Evolutionary conservation across 2,888 invertebrate genomes (phyloP).

Genomic region (Tetrapedia diversipes): DNA sequence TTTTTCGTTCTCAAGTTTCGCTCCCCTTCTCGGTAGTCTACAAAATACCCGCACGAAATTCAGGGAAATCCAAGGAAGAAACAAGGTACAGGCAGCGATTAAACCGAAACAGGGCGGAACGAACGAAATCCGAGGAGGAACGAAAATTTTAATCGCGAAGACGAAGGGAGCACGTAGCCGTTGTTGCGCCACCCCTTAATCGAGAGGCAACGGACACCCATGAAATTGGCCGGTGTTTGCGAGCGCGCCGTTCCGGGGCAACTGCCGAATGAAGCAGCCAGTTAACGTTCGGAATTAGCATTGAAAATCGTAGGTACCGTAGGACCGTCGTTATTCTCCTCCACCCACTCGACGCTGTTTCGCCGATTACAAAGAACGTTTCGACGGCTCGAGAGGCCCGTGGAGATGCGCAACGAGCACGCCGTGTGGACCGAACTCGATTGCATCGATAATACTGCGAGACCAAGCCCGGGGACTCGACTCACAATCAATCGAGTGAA

Average conservation of each 20-base stretch:
- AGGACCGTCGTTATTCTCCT: conserved; percentile 16
- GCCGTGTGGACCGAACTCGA: not conserved
- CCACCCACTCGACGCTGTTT: too few species aligned
- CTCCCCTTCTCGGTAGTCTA: too few species aligned
- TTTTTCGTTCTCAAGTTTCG: too few species aligned
- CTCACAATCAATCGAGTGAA: not conserved
- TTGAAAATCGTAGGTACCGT: conserved; percentile 59
- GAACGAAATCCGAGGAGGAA: not conserved
- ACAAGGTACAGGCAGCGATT: not conserved
- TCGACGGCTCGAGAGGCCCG: not conserved
- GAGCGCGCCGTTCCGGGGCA: conserved; percentile 34
- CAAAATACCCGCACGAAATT: too few species aligned
- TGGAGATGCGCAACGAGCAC: conserved; percentile 4
- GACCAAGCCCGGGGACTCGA: not conserved
- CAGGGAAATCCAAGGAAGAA: too few species aligned
- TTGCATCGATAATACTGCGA: conserved; percentile 32
- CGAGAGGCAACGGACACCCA: conserved; percentile 35
- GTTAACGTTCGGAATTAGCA: conserved; percentile 55
- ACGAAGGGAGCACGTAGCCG: conserved; percentile 26
- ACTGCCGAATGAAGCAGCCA: not conserved
- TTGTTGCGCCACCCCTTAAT: conserved; percentile 42
- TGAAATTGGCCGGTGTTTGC: conserved; percentile 54
- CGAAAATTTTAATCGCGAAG: conserved; percentile 51
- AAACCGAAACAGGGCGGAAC: not conserved
- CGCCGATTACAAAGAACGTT: conserved; percentile 11